phyloP scores from a whole-genome alignment of 2,797 vertebrate species.

The Glossophaga mutica region DNA sequence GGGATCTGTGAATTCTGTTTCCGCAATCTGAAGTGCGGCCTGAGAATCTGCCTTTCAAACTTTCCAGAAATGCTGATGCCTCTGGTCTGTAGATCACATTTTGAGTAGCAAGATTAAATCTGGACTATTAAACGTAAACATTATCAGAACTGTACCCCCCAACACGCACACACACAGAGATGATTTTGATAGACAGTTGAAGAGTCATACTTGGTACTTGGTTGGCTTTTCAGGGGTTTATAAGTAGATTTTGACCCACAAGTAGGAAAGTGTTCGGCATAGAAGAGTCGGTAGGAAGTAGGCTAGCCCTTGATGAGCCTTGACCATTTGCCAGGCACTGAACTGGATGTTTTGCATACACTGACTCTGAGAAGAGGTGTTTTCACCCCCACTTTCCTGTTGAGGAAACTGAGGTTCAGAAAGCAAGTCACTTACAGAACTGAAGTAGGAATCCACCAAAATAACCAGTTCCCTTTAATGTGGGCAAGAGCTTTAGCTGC shows the following conservation, averaged over 20 bases:
- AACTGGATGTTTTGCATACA: neutral
- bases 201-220: neutral
- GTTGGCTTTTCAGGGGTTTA: neutral
- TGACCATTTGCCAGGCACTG: neutral
- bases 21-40: neutral
- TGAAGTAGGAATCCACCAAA: conserved; percentile 1
- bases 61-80: neutral
- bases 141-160: neutral
- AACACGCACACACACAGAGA: neutral
- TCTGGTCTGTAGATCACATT: neutral
- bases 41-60: neutral
- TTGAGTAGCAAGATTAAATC: conserved; percentile 4
- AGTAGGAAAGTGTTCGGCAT: neutral
- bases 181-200: neutral
- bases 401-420: conserved; percentile 29
- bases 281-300: neutral
- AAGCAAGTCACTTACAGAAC: neutral
- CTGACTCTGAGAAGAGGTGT: neutral
- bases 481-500: neutral
- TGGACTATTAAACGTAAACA: neutral
- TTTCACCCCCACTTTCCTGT: neutral
- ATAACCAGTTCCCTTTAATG: neutral
- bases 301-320: neutral
- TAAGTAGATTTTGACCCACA: conserved; percentile 12
- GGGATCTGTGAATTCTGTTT: neutral